These are phyloP conservation scores for Galago senegalensis DNA, from an alignment of 2,797 vertebrate genomes.

Conservation along the genomic window DNA sequence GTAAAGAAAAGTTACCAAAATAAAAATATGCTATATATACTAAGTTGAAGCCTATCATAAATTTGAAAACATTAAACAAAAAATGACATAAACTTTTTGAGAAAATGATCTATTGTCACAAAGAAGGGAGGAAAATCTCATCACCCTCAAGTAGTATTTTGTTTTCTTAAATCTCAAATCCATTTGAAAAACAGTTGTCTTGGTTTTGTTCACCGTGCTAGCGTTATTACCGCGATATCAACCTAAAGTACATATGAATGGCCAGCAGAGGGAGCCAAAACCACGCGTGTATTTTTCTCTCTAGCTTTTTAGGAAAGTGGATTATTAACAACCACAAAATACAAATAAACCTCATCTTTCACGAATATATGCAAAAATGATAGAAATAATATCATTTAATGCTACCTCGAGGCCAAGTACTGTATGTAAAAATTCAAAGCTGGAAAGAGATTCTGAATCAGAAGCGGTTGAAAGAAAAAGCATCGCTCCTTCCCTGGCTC, in stretches of 20 bases:
- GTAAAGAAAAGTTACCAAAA: not conserved
- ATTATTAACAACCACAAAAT: slow-evolving; percentile 49
- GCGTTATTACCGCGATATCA: not conserved
- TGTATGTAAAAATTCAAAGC: slow-evolving; percentile 3
- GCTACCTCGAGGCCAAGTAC: not conserved
- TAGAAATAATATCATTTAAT: not conserved
- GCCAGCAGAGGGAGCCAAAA: slow-evolving; percentile 77
- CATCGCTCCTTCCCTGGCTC: not conserved
- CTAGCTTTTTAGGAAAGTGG: slow-evolving; percentile 14
- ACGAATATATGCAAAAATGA: slow-evolving; percentile 35
- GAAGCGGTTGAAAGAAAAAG: not conserved
- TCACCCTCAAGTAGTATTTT: not conserved
- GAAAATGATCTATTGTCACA: not conserved
- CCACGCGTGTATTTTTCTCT: not conserved
- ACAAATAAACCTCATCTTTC: not conserved
- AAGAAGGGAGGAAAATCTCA: not conserved
- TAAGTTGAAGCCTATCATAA: not conserved
- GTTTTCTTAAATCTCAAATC: not conserved
- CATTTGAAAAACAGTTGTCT: not conserved
- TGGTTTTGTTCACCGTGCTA: not conserved
- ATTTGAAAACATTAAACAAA: not conserved
- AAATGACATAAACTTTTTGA: not conserved
- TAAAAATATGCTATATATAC: not conserved
- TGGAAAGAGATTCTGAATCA: slow-evolving; percentile 38
- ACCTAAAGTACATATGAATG: slow-evolving; percentile 27